Evolutionary conservation across 2,888 invertebrate species (phyloP), one percentile per base, ranked within the genome.

Genomic region (Tetramorium bicarinatum): DNA sequence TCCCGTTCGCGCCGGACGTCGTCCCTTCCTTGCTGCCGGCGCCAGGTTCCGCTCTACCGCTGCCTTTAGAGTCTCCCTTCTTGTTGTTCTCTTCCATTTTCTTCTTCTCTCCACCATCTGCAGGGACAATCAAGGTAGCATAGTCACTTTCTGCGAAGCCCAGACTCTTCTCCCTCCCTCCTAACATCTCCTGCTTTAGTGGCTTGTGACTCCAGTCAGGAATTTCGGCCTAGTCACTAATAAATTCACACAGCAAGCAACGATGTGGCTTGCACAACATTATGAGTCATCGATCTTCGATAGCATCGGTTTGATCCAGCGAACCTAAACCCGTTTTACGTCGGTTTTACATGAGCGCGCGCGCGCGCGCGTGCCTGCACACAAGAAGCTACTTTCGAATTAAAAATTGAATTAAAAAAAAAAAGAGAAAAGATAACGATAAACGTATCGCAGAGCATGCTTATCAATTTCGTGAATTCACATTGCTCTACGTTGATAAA

Each of bases 101-200:
- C 93, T 93, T 94, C 94, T 95, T 95, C 92, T 93, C 94, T 91
- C 93, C 95, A 92, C 94, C 95, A 95, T 95, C 95, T 94, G 94
- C 94, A 93, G 93, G 93, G 92, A 93, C 93, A 93, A 93, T 93
- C 92, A 93, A 93, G 93, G 94, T 94, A 93, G 93, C 93, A 92
- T 91, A 91, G 91, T 93, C 93, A 93, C 93, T 92, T 89, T 93
- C 91, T 90, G 92, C 87, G 88, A 91, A 89, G 90, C 89, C 41
- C 88, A 89, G 90, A 90, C 76, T 89, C 89, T 88, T 88, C 89
- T 91, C 87, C 89, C 91, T 92, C 89, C 89, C 91, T 87, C 77
- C 77, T 69, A 77, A 89, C 88, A 87, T 87, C 85, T 89, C 75
- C 83, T 82, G 87, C 38, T 67, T 86, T 85, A 90, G 86, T 82